Conservation (phyloP, 2,113 vertebrate species). For the Corydoras sp. region DNA sequence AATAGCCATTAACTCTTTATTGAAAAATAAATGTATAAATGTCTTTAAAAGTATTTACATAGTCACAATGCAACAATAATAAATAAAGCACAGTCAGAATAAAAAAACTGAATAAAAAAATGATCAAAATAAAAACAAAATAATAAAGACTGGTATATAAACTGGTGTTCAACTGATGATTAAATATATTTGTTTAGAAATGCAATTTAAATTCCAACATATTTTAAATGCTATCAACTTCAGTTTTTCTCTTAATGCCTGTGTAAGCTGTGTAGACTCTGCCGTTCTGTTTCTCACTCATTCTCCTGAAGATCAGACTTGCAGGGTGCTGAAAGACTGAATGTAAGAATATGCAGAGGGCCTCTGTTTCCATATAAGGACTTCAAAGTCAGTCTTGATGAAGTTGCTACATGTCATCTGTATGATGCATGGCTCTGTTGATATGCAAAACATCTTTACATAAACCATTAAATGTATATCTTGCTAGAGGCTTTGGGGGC, state of each 20-base stretch:
- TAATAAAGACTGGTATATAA: no score
- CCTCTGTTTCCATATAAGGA: slow-evolving; percentile 48
- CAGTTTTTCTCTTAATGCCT: slow-evolving; percentile 21
- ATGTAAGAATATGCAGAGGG: slow-evolving; percentile 50
- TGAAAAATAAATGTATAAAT: no score
- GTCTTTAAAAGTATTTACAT: no score
- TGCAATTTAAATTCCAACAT: no score
- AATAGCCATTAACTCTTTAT: no score
- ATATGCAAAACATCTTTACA: slow-evolving; percentile 73
- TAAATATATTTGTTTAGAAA: no score
- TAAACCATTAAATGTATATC: slow-evolving; percentile 83
- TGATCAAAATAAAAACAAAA: no score
- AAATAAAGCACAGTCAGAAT: no score
- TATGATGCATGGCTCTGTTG: slow-evolving; percentile 69
- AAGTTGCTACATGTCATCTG: slow-evolving; percentile 61
- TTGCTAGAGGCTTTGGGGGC: slow-evolving; percentile 64
- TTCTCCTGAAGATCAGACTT: slow-evolving; percentile 46
- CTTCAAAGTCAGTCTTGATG: slow-evolving; percentile 53
- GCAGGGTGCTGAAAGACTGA: slow-evolving; percentile 69
- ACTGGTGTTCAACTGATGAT: no score
- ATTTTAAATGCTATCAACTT: no score
- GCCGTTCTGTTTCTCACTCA: slow-evolving; percentile 51
- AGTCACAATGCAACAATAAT: no score
- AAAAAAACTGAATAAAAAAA: no score
- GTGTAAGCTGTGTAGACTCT: slow-evolving; percentile 21